Evolutionary conservation across 2,113 vertebrate species (phyloP).

Genomic region (Haplochromis vanheusdeni): DNA sequence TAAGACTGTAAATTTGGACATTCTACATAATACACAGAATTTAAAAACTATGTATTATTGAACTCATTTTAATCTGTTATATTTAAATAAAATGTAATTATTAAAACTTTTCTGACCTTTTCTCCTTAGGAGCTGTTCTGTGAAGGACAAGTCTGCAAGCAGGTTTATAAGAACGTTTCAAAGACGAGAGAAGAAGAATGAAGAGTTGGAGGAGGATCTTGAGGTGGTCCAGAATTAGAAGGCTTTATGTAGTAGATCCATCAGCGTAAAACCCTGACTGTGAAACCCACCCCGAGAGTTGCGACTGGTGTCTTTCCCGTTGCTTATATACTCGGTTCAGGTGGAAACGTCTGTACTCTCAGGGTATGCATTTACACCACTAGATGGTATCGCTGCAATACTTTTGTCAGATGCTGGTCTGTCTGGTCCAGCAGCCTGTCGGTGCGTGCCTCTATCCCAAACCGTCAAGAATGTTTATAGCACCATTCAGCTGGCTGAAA

Average conservation of each 20-base stretch:
- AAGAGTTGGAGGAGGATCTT: neutral
- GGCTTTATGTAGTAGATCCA: neutral
- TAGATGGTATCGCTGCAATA: conserved; percentile 25
- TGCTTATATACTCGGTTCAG: neutral
- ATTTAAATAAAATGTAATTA: neutral
- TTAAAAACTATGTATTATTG: neutral
- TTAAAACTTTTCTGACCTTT: neutral
- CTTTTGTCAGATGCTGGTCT: neutral
- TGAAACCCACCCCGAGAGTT: neutral
- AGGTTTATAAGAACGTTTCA: conserved; percentile 73
- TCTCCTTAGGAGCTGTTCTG: conserved; percentile 78
- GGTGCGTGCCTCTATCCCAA: neutral
- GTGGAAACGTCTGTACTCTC: neutral
- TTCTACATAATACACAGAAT: neutral
- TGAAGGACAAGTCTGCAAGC: conserved; percentile 81
- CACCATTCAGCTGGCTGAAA: neutral
- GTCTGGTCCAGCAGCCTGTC: neutral
- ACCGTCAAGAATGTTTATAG: neutral
- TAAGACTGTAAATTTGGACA: conserved; percentile 35
- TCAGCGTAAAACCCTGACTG: neutral
- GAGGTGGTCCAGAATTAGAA: neutral
- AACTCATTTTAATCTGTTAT: neutral
- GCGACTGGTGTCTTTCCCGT: neutral
- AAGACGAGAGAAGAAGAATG: conserved; percentile 26
- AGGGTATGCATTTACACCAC: neutral